Base-by-base conservation (phyloP, 1,140 invertebrate species). In the Microplitis mediator region DNA sequence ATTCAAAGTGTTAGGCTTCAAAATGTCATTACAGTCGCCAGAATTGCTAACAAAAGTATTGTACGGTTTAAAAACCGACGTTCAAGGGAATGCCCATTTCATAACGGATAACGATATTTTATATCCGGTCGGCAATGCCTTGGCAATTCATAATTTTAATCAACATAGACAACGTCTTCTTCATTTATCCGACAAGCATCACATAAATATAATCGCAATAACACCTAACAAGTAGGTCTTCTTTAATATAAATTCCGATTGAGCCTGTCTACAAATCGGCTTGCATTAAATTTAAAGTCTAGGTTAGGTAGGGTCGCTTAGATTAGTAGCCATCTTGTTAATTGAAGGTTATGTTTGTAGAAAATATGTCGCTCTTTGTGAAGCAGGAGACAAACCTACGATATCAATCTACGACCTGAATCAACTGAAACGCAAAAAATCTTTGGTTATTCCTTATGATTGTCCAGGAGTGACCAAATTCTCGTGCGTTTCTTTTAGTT, bases 401-500 rank as follows among this genome's bases (percentile, higher is more conserved):
- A 91, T 93, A 72, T 90, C 90, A 1, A 85, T 93, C 16, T 94
- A 92, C 79, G 91, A 92, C 78, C 76, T 93, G 4, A 82, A 84
- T 13, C 90, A 89, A 1, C 88, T 90, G 69, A 91, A 91, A 75
- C 87, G 90, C 71, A 89, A 88, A 61, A 92, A 91, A 76, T 85
- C 89, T 13, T 82, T 93, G 3, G 89, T 88, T 0, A 87, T 92
- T 36, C 91, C 92, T 0, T 82, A 80, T 35, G 88, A 89, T 16
- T 76, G 82, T 56, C 66, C 78, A 2, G 78, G 80, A 73, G 80
- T 86, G 3, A 76, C 79, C 13, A 91, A 91, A 77, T 95, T 93
- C 82, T 89, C 91, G 6, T 91, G 91, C 70, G 80, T 96, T 0
- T 89, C 90, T 11, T 97, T 96, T 78, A 93, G 93, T 4, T 91